These are phyloP conservation scores for Podargus strigoides DNA, from an alignment of 2,797 vertebrate genomes.

Conservation along the genomic window DNA sequence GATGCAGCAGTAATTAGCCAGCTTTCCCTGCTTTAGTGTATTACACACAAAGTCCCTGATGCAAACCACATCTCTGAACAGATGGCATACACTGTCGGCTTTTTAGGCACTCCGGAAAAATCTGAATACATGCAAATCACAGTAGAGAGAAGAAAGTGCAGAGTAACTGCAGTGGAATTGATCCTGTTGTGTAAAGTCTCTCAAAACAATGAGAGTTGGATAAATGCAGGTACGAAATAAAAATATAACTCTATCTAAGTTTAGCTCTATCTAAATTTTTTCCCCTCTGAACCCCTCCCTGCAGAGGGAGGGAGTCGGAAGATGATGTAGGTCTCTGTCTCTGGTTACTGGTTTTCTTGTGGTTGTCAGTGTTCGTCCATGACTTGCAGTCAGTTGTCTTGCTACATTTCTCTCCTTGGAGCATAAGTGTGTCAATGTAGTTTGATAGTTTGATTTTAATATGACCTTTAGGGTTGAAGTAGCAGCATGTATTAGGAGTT, in stretches of 20 bases:
- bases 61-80: neutral
- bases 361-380: neutral
- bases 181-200: neutral
- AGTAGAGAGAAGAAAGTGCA: fast-evolving
- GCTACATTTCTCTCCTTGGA: neutral
- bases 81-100: fast-evolving
- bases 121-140: neutral
- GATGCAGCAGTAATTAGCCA: neutral
- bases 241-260: neutral
- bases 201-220: neutral
- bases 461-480: neutral
- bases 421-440: fast-evolving
- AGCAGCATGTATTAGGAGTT: neutral
- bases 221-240: neutral
- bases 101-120: neutral
- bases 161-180: neutral
- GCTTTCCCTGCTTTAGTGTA: neutral
- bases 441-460: neutral
- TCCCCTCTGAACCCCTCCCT: no score
- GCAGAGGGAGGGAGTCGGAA: neutral
- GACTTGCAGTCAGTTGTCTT: neutral
- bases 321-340: neutral
- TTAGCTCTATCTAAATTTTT: neutral
- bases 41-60: neutral
- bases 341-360: neutral